Evolutionary conservation across 2,888 invertebrate species (phyloP), one percentile per base, ranked within the genome.

Genomic region (Tenthredo scrophulariae): DNA sequence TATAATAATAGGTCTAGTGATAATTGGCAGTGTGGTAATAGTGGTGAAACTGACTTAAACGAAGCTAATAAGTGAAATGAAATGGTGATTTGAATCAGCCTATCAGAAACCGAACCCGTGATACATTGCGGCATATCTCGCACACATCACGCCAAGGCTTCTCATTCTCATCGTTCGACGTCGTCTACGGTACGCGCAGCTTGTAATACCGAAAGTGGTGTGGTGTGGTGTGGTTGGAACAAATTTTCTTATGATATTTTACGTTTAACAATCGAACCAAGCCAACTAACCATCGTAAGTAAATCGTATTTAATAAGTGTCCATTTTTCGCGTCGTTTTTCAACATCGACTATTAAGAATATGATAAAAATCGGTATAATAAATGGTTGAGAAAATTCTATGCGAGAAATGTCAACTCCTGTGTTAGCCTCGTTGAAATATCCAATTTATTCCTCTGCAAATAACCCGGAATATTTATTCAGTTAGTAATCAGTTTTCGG

Each of bases 251-350:
- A 91, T 91, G 89, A 91, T 86, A 91, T 90, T 90, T 89, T 88
- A 90, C 87, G 89, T 87, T 88, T 91, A 89, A 91, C 88, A 87
- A 84, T 89, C 87, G 87, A 86, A 85, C 86, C 88, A 88, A 89
- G 87, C 87, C 88, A 88, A 86, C 88, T 87, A 85, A 88, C 88
- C 91, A 89, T 87, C 90, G 92, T 92, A 89, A 92, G 92, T 92
- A 90, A 3, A 15, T 2, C n/a, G 15, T 33, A 50, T 75, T 10
- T 37, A 58, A 9, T 18, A 58, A 22, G 22, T 50, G 18, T 1
- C 18, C 3, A 18, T 37, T 37, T 40, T n/a, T 70, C 33, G 1
- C 22, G 9, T 9, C n/a, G 18, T 9, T n/a, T n/a, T n/a, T 7
- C 0, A 6, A 88, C 87, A 86, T 88, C 87, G 84, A 87, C 88